These are phyloP conservation scores for Stomatorhinus walkeri DNA, from an alignment of 2,797 vertebrate genomes.

Conservation along the genomic window DNA sequence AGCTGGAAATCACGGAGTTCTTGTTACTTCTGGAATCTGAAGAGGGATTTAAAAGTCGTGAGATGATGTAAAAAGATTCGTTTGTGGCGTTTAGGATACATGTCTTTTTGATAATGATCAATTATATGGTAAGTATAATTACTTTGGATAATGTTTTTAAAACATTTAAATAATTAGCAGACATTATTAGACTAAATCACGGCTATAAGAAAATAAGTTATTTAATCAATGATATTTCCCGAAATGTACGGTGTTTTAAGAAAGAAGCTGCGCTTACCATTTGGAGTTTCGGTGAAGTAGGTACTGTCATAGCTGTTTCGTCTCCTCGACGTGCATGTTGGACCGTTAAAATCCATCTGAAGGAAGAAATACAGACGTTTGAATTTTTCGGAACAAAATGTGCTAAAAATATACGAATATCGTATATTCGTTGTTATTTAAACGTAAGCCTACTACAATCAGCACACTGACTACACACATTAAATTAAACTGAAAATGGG, in stretches of 20 bases:
- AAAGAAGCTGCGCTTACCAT: slow-evolving; percentile 60
- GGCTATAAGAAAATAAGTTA: background rate
- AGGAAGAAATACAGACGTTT: slow-evolving; percentile 29
- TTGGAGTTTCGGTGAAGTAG: slow-evolving; percentile 67
- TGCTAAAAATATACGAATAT: slow-evolving; percentile 16
- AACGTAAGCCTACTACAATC: background rate
- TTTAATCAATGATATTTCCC: background rate
- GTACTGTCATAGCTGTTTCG: slow-evolving; percentile 69
- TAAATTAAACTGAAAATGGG: background rate
- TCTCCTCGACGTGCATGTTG: slow-evolving; percentile 61
- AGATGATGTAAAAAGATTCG: background rate
- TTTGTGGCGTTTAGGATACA: background rate
- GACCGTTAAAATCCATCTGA: slow-evolving; percentile 80
- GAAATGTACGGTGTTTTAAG: background rate
- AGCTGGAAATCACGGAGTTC: slow-evolving; percentile 72
- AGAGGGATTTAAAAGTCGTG: slow-evolving; percentile 17
- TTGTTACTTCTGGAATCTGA: slow-evolving; percentile 69
- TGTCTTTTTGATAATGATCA: background rate
- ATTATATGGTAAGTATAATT: background rate
- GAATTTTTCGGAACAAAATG: background rate
- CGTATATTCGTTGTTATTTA: background rate
- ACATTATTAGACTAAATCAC: background rate
- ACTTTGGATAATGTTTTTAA: background rate
- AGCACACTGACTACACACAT: background rate
- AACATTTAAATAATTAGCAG: background rate